These are phyloP conservation scores for Oryzias woworae DNA, from an alignment of 2,113 vertebrate genomes.

Conservation along the genomic window DNA sequence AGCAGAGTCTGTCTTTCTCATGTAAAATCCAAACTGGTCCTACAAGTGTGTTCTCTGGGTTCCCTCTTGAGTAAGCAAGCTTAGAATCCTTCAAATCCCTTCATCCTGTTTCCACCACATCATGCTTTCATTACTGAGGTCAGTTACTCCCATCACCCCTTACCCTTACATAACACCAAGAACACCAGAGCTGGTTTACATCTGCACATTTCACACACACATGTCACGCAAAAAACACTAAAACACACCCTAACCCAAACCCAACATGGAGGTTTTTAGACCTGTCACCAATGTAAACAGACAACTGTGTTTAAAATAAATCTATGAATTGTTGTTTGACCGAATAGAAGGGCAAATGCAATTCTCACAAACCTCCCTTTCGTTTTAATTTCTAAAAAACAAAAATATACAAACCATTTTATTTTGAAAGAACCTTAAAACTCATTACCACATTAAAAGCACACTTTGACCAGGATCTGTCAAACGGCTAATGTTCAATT, in stretches of 20 bases:
- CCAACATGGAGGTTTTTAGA: no score
- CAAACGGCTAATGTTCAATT: not conserved
- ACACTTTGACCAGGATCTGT: no score
- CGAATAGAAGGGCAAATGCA: no score
- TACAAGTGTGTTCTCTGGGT: conserved; percentile 5
- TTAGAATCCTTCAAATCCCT: conserved; percentile 62
- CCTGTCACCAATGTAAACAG: no score
- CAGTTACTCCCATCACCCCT: conserved; percentile 40
- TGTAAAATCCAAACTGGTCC: not conserved
- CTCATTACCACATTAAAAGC: no score
- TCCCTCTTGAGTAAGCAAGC: conserved; percentile 39
- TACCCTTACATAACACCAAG: conserved; percentile 45
- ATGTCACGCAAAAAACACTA: not conserved
- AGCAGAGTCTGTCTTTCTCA: not conserved
- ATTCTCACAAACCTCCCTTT: no score
- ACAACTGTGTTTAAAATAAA: no score
- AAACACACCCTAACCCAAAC: not conserved
- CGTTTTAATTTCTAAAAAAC: no score
- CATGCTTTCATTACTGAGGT: conserved; percentile 54
- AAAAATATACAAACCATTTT: no score
- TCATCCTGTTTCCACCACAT: conserved; percentile 69
- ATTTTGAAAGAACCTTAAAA: no score
- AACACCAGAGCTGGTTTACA: not conserved
- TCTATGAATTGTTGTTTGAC: no score
- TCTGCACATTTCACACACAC: not conserved